Evolutionary conservation across 2,888 invertebrate species (phyloP).

Genomic region (Lasioglossum morio): DNA sequence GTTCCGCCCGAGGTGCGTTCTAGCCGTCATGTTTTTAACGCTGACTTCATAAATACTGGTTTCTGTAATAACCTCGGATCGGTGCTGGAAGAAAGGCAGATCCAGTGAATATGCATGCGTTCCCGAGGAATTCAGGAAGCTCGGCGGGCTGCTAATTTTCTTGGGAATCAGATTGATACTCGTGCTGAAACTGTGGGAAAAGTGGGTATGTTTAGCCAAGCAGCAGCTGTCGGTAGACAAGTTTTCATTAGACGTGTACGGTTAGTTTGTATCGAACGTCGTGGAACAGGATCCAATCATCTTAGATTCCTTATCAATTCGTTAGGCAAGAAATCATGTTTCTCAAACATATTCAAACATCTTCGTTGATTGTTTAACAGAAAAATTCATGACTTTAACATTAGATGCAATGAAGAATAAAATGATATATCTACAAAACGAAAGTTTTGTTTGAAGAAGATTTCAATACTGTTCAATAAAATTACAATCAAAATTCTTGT

Average conservation of each 20-base stretch:
- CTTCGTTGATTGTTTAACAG: background rate
- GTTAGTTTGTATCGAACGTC: background rate
- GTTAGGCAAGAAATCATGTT: background rate
- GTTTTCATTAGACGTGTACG: background rate
- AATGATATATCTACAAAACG: background rate
- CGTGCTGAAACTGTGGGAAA: background rate
- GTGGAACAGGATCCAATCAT: background rate
- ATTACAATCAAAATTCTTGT: background rate
- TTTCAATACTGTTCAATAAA: background rate
- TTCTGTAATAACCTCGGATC: constrained; percentile 3
- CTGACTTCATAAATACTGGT: constrained; percentile 8
- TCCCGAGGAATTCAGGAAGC: background rate
- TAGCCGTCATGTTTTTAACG: constrained; percentile 27
- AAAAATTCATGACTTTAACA: background rate
- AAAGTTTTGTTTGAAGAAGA: background rate
- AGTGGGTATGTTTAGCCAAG: background rate
- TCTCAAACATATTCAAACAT: too few relatives aligned
- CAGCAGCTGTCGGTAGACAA: background rate
- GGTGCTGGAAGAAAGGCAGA: background rate
- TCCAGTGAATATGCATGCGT: constrained; percentile 6
- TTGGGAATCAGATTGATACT: background rate
- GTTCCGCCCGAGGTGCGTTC: background rate
- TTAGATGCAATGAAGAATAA: background rate
- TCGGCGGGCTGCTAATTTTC: background rate
- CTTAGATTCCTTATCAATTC: background rate